A percentile compares a stretch with the other conserved stretches of the same genome.
Evolutionary conservation across 2,113 vertebrate species (phyloP).

Genomic region (Ranitomeya variabilis): DNA sequence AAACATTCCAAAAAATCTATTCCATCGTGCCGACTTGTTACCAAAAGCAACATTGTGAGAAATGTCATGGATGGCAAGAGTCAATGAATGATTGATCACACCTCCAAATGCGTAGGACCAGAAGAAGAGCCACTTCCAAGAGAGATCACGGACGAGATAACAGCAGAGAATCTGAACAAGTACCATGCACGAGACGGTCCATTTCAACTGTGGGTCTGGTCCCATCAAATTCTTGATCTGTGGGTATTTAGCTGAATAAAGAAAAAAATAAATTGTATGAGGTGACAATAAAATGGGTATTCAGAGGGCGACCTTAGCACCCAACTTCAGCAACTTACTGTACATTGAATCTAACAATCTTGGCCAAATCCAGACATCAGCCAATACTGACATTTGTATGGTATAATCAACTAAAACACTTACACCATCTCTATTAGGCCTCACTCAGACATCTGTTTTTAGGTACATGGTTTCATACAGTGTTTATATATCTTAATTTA

Average conservation of each 20-base stretch:
- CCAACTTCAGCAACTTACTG: too few relatives aligned
- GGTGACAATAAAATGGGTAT: neutral
- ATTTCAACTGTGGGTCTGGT: conserved; percentile 91
- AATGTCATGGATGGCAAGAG: conserved; percentile 96
- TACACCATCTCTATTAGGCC: too few relatives aligned
- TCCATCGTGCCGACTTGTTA: conserved; percentile 80
- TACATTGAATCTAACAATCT: too few relatives aligned
- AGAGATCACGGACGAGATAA: conserved; percentile 80
- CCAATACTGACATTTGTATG: too few relatives aligned
- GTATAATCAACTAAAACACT: too few relatives aligned
- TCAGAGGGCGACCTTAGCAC: too few relatives aligned
- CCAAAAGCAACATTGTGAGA: conserved; percentile 96
- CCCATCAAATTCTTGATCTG: conserved; percentile 94
- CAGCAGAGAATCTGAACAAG: conserved; percentile 85
- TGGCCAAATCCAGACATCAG: too few relatives aligned
- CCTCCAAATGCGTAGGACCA: conserved; percentile 94
- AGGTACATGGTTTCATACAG: too few relatives aligned
- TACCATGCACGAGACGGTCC: conserved; percentile 91
- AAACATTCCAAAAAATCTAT: conserved; percentile 94
- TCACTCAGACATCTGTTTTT: too few relatives aligned
- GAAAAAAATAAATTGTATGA: neutral
- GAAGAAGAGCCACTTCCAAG: conserved; percentile 96
- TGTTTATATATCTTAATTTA: too few relatives aligned
- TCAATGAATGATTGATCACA: conserved; percentile 93
- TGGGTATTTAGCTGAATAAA: conserved; percentile 87